phyloP scores from a whole-genome alignment of 2,888 invertebrate species.

The Mesochorus sp. region DNA sequence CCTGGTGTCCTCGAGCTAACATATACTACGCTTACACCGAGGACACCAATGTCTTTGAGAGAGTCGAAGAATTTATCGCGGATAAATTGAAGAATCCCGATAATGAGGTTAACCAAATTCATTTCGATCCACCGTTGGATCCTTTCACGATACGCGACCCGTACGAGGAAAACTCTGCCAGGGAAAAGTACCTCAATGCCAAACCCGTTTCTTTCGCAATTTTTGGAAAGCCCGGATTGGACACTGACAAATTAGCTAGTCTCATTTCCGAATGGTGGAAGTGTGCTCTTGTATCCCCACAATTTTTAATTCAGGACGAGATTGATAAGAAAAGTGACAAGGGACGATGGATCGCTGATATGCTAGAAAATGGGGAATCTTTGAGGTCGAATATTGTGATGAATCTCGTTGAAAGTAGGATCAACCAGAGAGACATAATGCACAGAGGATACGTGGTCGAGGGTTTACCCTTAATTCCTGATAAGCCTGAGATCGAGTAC shows the following conservation, averaged over 20 bases:
- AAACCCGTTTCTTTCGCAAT: slow-evolving; percentile 85
- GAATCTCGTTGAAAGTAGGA: slow-evolving; percentile 83
- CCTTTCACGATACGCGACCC: slow-evolving; percentile 73
- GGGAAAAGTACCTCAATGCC: slow-evolving; percentile 82
- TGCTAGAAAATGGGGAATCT: slow-evolving; percentile 83
- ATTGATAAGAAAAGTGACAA: slow-evolving; percentile 83
- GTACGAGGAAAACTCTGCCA: slow-evolving; percentile 84
- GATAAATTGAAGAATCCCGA: slow-evolving; percentile 33
- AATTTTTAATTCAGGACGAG: slow-evolving; percentile 84
- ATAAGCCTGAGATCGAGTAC: slow-evolving; percentile 74
- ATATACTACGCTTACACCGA: slow-evolving; percentile 82
- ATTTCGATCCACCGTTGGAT: slow-evolving; percentile 63
- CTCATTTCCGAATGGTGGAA: slow-evolving; percentile 84
- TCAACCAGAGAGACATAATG: slow-evolving; percentile 83
- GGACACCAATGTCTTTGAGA: slow-evolving; percentile 80
- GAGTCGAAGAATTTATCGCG: slow-evolving; percentile 68
- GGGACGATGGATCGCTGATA: slow-evolving; percentile 85
- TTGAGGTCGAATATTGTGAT: slow-evolving; percentile 83
- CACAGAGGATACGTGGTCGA: slow-evolving; percentile 87
- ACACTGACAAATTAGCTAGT: slow-evolving; percentile 84
- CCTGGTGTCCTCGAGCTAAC: slow-evolving; percentile 79
- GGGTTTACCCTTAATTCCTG: slow-evolving; percentile 86
- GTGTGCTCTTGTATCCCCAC: slow-evolving; percentile 85
- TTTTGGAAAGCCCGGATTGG: slow-evolving; percentile 85
- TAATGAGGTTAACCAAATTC: slow-evolving; percentile 33